Conservation (phyloP, 2,888 invertebrate species). For the Eumacrocentrus americanus region DNA sequence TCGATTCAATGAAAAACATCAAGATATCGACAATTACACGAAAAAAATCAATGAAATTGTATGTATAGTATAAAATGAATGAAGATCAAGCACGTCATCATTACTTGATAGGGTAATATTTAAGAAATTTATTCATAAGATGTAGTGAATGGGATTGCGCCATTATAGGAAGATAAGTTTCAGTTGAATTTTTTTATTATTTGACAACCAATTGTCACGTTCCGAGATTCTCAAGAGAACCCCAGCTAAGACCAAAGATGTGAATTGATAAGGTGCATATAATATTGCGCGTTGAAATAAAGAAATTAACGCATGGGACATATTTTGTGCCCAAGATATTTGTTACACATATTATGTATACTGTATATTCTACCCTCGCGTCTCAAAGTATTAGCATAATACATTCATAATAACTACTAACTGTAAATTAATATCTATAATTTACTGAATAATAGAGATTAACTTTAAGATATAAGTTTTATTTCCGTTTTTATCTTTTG, state of each 20-base stretch:
- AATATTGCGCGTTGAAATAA: conserved; percentile 17
- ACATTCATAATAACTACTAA: background rate
- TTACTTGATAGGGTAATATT: conserved; percentile 10
- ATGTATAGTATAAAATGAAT: conserved; percentile 7
- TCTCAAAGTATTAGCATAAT: conserved; percentile 24
- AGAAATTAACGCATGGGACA: background rate
- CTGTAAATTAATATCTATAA: conserved; percentile 22
- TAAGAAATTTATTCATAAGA: conserved; percentile 10
- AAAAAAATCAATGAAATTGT: background rate
- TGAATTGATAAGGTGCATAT: conserved; percentile 21
- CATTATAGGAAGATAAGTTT: conserved; percentile 30
- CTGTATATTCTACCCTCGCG: conserved; percentile 11
- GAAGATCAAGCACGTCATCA: background rate
- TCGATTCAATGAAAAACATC: background rate
- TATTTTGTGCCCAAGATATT: too few relatives aligned
- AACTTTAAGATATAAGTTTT: conserved; percentile 47
- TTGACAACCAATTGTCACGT: conserved; percentile 37
- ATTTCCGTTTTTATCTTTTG: conserved; percentile 43
- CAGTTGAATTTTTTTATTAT: conserved; percentile 32
- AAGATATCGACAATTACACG: conserved; percentile 22
- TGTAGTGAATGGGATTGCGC: conserved; percentile 7
- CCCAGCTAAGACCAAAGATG: conserved; percentile 41
- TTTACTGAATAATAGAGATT: too few relatives aligned
- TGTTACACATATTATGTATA: conserved; percentile 24
- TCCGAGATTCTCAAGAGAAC: conserved; percentile 38